Conservation (phyloP, 1,140 invertebrate species). For the Phocides pigmalion region DNA sequence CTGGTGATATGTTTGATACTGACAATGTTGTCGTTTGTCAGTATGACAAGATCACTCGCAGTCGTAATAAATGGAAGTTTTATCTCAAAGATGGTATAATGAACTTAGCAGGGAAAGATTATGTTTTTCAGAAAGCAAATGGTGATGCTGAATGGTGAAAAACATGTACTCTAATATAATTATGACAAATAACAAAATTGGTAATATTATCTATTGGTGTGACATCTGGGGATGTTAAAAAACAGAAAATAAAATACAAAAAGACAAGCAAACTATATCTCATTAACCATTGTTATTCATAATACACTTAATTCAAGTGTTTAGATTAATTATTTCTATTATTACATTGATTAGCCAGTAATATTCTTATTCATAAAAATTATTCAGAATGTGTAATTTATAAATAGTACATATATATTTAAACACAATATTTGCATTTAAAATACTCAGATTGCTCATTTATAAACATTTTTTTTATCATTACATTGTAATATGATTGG, state of each 20-base stretch:
- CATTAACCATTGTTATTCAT: conserved; percentile 30
- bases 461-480: conserved; percentile 9
- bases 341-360: not conserved
- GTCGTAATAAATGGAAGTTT: conserved; percentile 99
- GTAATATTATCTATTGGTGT: conserved; percentile 43
- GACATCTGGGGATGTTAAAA: conserved; percentile 52
- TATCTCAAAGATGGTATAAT: conserved; percentile 99
- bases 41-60: conserved; percentile 99
- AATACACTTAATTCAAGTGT: conserved; percentile 34
- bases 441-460: conserved; percentile 13
- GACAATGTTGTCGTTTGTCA: conserved; percentile 99
- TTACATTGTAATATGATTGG: not conserved
- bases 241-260: conserved; percentile 29
- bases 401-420: not conserved
- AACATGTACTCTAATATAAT: conserved; percentile 12
- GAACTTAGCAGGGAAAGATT: conserved; percentile 99
- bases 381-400: not conserved
- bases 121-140: conserved; percentile 98
- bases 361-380: not conserved
- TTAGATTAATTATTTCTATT: conserved; percentile 17
- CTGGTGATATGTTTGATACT: conserved; percentile 97
- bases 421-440: conserved; percentile 14
- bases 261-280: conserved; percentile 41
- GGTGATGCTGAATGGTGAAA: conserved; percentile 99
- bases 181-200: conserved; percentile 26